Evolutionary conservation across 35 echinoderm and acorn worm species (phyloP).

Genomic region (Strongylocentrotus purpuratus): DNA sequence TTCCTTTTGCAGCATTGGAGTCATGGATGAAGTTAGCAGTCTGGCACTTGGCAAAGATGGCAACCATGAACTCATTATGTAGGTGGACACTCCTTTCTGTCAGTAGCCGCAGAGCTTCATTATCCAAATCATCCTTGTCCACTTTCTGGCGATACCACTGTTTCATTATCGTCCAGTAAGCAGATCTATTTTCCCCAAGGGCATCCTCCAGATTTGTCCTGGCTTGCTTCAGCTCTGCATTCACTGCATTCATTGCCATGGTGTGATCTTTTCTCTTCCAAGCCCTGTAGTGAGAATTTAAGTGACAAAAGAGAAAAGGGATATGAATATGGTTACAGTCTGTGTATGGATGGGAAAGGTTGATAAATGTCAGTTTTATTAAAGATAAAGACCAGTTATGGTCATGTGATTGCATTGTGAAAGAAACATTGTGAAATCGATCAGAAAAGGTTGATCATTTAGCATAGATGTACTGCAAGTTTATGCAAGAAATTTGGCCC

Average conservation of each 20-base stretch:
- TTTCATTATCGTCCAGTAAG: slow-evolving; percentile 60
- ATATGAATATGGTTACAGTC: neutral
- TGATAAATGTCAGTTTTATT: no score
- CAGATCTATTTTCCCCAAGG: slow-evolving; percentile 30
- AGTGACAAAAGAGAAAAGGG: neutral
- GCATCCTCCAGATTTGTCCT: slow-evolving; percentile 34
- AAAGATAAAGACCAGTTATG: no score
- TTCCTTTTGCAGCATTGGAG: slow-evolving; percentile 42
- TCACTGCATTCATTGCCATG: slow-evolving; percentile 42
- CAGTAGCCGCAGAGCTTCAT: slow-evolving; percentile 78
- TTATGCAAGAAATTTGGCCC: no score
- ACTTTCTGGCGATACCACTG: slow-evolving; percentile 63
- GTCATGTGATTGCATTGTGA: no score
- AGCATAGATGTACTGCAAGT: no score
- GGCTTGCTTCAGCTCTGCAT: slow-evolving; percentile 57
- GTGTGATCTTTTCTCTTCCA: neutral
- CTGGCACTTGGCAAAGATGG: slow-evolving; percentile 88
- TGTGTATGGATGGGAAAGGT: no score
- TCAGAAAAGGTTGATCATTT: no score
- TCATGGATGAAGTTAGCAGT: slow-evolving; percentile 46
- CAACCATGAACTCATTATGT: slow-evolving; percentile 92
- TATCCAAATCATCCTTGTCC: slow-evolving; percentile 91
- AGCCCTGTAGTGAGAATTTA: neutral
- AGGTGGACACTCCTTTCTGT: slow-evolving; percentile 67
- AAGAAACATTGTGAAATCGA: no score